A percentile compares a stretch with the other conserved stretches of the same genome.
Conservation (phyloP, 2,797 vertebrate genomes). For the Microctenopoma steveboyesi region DNA sequence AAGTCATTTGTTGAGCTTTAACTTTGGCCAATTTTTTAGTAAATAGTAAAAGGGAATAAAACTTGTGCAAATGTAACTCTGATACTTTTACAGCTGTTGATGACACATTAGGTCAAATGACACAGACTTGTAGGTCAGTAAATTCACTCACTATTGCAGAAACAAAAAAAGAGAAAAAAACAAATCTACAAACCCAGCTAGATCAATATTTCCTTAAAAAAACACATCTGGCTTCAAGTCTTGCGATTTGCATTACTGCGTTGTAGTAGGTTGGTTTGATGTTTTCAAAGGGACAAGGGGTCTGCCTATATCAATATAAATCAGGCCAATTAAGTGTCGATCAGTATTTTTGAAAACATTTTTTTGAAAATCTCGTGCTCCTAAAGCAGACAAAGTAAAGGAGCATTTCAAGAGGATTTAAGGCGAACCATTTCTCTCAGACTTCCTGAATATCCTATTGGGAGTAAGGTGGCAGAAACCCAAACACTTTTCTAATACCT, state of each 20-base stretch:
- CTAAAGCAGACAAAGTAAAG: slow-evolving; percentile 40
- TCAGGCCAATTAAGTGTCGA: slow-evolving; percentile 52
- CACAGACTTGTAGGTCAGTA: slow-evolving; percentile 66
- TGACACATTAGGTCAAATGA: slow-evolving; percentile 59
- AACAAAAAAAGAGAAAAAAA: slow-evolving; percentile 25
- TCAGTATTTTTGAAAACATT: slow-evolving; percentile 22
- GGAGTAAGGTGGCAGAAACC: slow-evolving; percentile 13
- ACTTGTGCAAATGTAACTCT: slow-evolving; percentile 31
- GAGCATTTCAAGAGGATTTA: slow-evolving; percentile 59
- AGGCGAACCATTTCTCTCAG: slow-evolving; percentile 70
- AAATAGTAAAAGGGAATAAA: slow-evolving; percentile 22
- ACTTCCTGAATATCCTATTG: slow-evolving; percentile 65
- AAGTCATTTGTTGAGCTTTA: background rate
- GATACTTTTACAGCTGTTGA: slow-evolving; percentile 48
- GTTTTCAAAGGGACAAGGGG: slow-evolving; percentile 24
- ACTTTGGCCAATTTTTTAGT: slow-evolving; percentile 21
- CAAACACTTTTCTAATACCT: slow-evolving; percentile 70
- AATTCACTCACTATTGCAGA: slow-evolving; percentile 71
- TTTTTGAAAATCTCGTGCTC: slow-evolving; percentile 43
- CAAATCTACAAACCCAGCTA: slow-evolving; percentile 50
- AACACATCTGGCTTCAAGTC: slow-evolving; percentile 33
- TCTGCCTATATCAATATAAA: slow-evolving; percentile 24
- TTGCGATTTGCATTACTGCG: slow-evolving; percentile 39
- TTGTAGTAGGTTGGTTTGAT: slow-evolving; percentile 27
- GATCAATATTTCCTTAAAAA: slow-evolving; percentile 43